A percentile compares a stretch with the other conserved stretches of the same genome.
phyloP scores from a whole-genome alignment of 2,113 vertebrate genomes.

The Rhodinocichla rosea region DNA sequence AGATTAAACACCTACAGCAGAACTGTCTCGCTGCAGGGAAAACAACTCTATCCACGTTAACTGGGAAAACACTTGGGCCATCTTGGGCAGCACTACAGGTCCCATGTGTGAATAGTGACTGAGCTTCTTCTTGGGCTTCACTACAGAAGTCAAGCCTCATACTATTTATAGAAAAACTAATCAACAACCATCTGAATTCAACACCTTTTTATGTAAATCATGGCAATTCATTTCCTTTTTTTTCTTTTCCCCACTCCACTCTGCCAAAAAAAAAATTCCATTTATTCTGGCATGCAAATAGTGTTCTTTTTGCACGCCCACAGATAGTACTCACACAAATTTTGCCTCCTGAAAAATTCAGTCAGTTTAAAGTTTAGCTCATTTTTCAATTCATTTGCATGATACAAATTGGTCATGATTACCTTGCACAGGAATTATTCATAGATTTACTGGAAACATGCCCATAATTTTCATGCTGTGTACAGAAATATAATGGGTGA shows the following conservation, averaged over 20 bases:
- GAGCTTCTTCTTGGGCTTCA: neutral
- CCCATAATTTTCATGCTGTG: neutral
- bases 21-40: neutral
- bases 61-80: neutral
- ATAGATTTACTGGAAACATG: neutral
- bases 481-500: neutral
- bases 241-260: neutral
- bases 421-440: neutral
- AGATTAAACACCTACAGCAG: neutral
- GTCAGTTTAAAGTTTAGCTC: neutral
- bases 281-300: neutral
- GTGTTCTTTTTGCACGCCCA: neutral
- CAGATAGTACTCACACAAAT: neutral
- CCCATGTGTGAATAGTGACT: neutral
- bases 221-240: neutral
- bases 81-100: fast-evolving
- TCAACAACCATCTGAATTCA: neutral
- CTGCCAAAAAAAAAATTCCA: neutral
- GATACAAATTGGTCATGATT: neutral
- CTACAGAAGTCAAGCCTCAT: neutral
- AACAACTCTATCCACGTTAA: neutral
- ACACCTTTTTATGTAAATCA: neutral
- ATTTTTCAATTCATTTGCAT: neutral
- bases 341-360: neutral
- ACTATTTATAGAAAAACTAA: neutral